Evolutionary conservation across 1,140 invertebrate species (phyloP).

Genomic region (Brachionus angularis): DNA sequence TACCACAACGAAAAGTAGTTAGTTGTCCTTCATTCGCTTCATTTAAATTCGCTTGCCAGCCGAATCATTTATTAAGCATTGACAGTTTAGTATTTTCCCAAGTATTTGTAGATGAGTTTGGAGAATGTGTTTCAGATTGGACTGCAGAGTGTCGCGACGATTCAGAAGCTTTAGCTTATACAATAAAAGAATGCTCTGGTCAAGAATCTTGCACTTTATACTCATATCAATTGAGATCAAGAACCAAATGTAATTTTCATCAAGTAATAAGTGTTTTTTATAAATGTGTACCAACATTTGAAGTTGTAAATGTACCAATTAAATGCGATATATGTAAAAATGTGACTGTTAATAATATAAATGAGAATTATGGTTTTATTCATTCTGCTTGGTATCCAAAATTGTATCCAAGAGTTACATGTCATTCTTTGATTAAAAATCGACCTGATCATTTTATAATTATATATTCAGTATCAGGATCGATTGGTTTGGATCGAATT

Average conservation of each 20-base stretch:
- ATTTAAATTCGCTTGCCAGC: slow-evolving; percentile 37
- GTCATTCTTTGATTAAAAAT: slow-evolving; percentile 41
- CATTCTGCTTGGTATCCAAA: slow-evolving; percentile 39
- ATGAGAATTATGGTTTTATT: slow-evolving; percentile 37
- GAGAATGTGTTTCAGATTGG: slow-evolving; percentile 38
- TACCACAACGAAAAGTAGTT: slow-evolving; percentile 8
- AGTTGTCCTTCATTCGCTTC: slow-evolving; percentile 43
- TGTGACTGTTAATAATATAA: slow-evolving; percentile 22
- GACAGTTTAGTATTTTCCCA: slow-evolving; percentile 23
- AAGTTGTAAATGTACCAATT: slow-evolving; percentile 34
- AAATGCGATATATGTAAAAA: slow-evolving; percentile 43
- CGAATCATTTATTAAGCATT: slow-evolving; percentile 33
- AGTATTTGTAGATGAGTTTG: slow-evolving; percentile 3
- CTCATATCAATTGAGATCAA: slow-evolving; percentile 28
- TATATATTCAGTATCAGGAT: slow-evolving; percentile 33
- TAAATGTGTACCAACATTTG: slow-evolving; percentile 27
- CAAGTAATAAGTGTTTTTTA: slow-evolving; percentile 40
- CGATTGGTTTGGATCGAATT: slow-evolving; percentile 36
- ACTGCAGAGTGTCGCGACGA: slow-evolving; percentile 23
- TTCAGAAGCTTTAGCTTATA: slow-evolving; percentile 4
- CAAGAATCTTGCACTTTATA: slow-evolving; percentile 18
- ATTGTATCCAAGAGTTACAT: slow-evolving; percentile 37
- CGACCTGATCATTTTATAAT: slow-evolving; percentile 42
- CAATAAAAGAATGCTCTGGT: slow-evolving; percentile 25
- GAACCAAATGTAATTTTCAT: slow-evolving; percentile 40